Evolutionary conservation across 2,888 invertebrate genomes (phyloP).

Genomic region (Lypha dubia): DNA sequence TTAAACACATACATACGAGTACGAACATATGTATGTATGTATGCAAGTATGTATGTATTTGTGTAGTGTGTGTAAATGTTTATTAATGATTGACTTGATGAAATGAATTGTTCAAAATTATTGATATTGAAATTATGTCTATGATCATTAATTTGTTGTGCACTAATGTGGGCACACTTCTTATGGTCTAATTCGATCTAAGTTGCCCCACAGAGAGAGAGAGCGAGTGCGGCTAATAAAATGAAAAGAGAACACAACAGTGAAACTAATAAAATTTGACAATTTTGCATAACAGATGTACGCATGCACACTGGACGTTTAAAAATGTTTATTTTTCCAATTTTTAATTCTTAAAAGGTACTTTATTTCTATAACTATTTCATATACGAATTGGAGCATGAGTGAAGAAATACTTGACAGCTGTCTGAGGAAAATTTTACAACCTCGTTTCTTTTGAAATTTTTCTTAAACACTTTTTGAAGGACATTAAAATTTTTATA

Average conservation of each 20-base stretch:
- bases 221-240: slow-evolving; percentile 33
- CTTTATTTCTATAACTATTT: neutral
- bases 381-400: neutral
- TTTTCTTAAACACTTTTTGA: neutral
- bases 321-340: neutral
- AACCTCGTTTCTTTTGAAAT: neutral
- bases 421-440: neutral
- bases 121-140: slow-evolving; percentile 55
- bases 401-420: neutral
- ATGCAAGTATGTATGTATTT: too few species aligned
- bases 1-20: too few species aligned
- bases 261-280: slow-evolving; percentile 44
- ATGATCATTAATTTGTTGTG: slow-evolving; percentile 33
- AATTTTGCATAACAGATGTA: slow-evolving; percentile 54
- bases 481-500: neutral
- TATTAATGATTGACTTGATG: slow-evolving; percentile 45
- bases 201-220: too few species aligned
- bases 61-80: too few species aligned
- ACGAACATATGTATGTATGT: too few species aligned
- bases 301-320: neutral
- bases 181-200: slow-evolving; percentile 9
- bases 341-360: neutral
- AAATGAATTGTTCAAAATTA: slow-evolving; percentile 44
- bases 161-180: slow-evolving; percentile 22
- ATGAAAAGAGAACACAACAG: neutral